These are phyloP conservation scores for Trissolcus basalis DNA, from an alignment of 1,140 invertebrate species.

Conservation along the genomic window DNA sequence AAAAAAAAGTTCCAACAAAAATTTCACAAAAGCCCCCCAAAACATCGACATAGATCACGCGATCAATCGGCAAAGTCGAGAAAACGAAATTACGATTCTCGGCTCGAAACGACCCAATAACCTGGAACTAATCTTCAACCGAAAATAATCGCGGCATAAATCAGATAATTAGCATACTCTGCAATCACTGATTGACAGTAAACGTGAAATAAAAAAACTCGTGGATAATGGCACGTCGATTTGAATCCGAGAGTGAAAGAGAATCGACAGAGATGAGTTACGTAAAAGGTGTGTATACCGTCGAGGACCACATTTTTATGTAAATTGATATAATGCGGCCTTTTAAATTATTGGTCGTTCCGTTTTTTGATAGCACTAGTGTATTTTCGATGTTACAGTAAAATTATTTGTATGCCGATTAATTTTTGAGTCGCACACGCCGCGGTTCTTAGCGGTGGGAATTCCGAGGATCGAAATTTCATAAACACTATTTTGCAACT, in stretches of 20 bases:
- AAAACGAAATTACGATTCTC: neutral
- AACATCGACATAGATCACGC: too few relatives aligned
- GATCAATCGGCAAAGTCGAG: too few relatives aligned
- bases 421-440: constrained; percentile 12
- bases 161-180: constrained; percentile 21
- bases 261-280: constrained; percentile 27
- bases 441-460: too few relatives aligned
- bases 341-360: constrained; percentile 31
- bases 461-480: constrained; percentile 15
- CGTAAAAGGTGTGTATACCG: constrained; percentile 32
- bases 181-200: constrained; percentile 22
- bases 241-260: constrained; percentile 28
- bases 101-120: neutral
- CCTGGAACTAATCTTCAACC: constrained; percentile 1
- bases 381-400: constrained; percentile 53
- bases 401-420: constrained; percentile 51
- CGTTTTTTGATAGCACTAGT: constrained; percentile 26
- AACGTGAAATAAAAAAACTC: constrained; percentile 24
- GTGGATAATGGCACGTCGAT: constrained; percentile 10
- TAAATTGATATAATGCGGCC: constrained; percentile 27
- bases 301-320: constrained; percentile 47
- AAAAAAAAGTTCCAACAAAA: too few relatives aligned
- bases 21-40: too few relatives aligned
- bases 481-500: constrained; percentile 7
- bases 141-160: constrained; percentile 5